phyloP scores from a whole-genome alignment of 2,113 vertebrate genomes.

The Phylloscopus trochiloides region DNA sequence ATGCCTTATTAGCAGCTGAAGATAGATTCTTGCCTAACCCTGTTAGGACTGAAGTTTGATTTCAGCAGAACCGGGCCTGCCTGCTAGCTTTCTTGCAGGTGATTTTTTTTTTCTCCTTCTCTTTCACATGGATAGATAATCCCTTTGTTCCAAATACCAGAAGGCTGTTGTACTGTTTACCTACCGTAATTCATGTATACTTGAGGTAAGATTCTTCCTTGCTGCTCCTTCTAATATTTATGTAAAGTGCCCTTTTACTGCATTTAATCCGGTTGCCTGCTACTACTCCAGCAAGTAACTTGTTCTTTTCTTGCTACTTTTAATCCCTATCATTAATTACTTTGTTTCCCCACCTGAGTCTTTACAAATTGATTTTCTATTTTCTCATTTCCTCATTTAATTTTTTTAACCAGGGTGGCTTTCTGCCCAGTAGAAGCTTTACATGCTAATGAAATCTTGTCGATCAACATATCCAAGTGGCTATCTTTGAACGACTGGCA shows the following conservation, averaged over 20 bases:
- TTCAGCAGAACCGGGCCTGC: background rate
- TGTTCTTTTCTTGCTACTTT: background rate
- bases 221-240: background rate
- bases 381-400: background rate
- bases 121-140: background rate
- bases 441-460: background rate
- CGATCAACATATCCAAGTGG: background rate
- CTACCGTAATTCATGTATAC: rapidly evolving
- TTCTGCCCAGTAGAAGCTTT: constrained; percentile 7
- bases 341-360: constrained; percentile 8
- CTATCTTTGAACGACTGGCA: background rate
- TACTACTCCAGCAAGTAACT: background rate
- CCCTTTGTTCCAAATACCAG: background rate
- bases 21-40: background rate
- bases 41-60: background rate
- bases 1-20: background rate
- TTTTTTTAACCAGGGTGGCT: constrained; percentile 12
- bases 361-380: background rate
- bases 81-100: background rate
- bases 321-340: background rate
- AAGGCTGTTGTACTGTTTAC: background rate
- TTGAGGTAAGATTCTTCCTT: background rate
- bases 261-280: background rate
- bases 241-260: background rate
- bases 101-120: background rate